These are phyloP conservation scores for Ictalurus furcatus DNA, from an alignment of 2,113 vertebrate species.

Conservation along the genomic window DNA sequence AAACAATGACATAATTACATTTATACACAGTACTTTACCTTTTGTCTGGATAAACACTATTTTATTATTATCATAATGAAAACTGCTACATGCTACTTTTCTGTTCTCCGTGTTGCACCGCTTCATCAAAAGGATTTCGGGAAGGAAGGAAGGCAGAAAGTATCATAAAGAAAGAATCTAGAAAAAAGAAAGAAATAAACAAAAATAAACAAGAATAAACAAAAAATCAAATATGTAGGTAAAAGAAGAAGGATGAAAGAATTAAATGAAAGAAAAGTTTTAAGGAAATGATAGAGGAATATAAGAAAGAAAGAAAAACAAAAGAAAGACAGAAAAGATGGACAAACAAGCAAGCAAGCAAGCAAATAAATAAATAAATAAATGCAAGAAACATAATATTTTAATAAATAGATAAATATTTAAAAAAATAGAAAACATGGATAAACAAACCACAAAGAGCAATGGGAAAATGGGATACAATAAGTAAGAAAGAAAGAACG, in stretches of 20 bases:
- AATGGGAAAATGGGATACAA: no score
- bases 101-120: neutral
- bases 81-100: neutral
- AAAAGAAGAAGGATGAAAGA: neutral
- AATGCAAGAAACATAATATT: neutral
- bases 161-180: neutral
- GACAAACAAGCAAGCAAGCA: neutral
- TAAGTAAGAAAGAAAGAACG: neutral
- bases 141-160: neutral
- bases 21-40: neutral
- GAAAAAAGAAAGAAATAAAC: neutral
- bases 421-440: neutral
- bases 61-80: neutral
- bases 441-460: no score
- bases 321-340: neutral
- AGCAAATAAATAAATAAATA: neutral
- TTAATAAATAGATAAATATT: no score
- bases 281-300: neutral
- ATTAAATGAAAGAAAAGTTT: neutral
- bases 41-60: neutral
- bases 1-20: neutral
- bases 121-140: neutral
- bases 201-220: no score
- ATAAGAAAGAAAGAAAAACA: neutral
- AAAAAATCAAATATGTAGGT: neutral